Conservation (phyloP, 1,140 invertebrate species). For the Scaptodrosophila lebanonensis region DNA sequence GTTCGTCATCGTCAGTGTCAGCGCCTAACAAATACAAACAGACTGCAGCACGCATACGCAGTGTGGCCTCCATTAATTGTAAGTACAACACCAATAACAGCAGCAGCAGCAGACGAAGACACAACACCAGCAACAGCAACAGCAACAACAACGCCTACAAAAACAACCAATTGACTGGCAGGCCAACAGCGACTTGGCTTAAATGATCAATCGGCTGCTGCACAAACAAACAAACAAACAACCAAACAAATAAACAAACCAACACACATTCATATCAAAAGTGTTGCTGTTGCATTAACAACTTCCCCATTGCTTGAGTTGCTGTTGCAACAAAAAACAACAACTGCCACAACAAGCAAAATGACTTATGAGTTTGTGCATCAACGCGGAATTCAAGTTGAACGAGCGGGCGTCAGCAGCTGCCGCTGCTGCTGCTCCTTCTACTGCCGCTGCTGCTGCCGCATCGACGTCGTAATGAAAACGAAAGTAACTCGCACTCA, state of each 20-base stretch:
- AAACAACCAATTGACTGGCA: conserved; percentile 58
- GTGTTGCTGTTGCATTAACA: conserved; percentile 59
- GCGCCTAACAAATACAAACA: conserved; percentile 29
- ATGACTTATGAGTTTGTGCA: conserved; percentile 71
- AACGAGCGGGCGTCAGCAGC: not conserved
- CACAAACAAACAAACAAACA: too few relatives aligned
- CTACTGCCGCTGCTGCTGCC: conserved; percentile 10
- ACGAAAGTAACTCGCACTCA: conserved; percentile 64
- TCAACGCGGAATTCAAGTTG: conserved; percentile 63
- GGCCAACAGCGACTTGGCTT: conserved; percentile 43
- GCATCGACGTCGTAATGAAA: conserved; percentile 44
- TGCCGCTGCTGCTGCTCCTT: conserved; percentile 14
- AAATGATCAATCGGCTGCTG: conserved; percentile 67
- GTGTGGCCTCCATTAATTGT: conserved; percentile 56
- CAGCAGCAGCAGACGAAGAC: conserved; percentile 5
- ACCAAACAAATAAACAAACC: too few relatives aligned
- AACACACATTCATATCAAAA: too few relatives aligned
- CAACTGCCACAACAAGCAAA: conserved; percentile 40
- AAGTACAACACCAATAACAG: conserved; percentile 31
- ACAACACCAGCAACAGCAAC: not conserved
- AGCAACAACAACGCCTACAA: conserved; percentile 59
- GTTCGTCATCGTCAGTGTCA: conserved; percentile 46
- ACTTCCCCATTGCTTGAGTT: conserved; percentile 56
- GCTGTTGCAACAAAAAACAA: conserved; percentile 7
- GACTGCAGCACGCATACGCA: conserved; percentile 27